phyloP scores from a whole-genome alignment of 2,113 vertebrate genomes.

The Penelope pileata region DNA sequence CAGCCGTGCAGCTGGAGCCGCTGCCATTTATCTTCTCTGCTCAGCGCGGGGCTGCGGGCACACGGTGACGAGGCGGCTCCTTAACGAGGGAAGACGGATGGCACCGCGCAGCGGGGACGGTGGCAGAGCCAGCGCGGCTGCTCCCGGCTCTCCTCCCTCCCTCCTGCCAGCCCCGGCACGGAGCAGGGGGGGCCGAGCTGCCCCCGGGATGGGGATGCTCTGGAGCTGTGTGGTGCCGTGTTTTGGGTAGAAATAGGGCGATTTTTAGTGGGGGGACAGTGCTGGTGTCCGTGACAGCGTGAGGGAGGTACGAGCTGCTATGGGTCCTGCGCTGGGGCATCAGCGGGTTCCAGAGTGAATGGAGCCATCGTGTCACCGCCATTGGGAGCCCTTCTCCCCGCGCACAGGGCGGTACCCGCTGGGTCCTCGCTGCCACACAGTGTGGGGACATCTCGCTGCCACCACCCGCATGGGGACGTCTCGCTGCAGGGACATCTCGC shows the following conservation, averaged over 20 bases:
- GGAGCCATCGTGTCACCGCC: too few relatives aligned
- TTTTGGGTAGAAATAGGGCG: neutral
- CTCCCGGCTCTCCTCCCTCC: neutral
- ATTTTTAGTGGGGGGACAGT: neutral
- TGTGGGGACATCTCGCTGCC: too few relatives aligned
- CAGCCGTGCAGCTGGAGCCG: neutral
- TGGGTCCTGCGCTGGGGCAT: neutral
- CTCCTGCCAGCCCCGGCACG: neutral
- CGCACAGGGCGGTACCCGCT: too few relatives aligned
- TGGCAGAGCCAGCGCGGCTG: neutral
- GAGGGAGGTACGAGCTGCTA: too few relatives aligned
- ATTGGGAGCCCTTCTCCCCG: conserved; percentile 40
- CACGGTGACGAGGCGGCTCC: conserved; percentile 44
- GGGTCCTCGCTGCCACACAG: too few relatives aligned
- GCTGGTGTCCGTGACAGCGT: neutral
- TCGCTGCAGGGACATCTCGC: too few relatives aligned
- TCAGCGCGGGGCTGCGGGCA: conserved; percentile 34
- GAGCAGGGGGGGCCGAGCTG: neutral
- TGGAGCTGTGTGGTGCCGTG: neutral
- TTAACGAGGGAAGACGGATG: conserved; percentile 63
- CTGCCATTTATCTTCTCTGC: conserved; percentile 57
- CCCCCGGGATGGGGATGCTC: too few relatives aligned
- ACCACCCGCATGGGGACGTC: too few relatives aligned
- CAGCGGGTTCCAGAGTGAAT: neutral
- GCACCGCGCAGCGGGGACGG: neutral